Evolutionary conservation across 2,113 vertebrate species (phyloP).

Genomic region (Elephantulus edwardii): DNA sequence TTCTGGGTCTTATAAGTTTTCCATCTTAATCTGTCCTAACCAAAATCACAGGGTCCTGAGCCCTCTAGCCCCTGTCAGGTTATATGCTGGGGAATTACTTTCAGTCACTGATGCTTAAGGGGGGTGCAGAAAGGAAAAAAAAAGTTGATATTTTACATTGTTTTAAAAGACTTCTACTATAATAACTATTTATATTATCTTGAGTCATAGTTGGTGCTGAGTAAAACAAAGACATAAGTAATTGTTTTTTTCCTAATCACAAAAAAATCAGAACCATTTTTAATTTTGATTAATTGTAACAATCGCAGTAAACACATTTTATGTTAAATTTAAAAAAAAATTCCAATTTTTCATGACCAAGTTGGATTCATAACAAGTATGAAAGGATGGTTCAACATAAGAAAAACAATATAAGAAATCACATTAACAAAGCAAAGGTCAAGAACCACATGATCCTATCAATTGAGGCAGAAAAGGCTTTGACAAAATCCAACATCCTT

Average conservation of each 20-base stretch:
- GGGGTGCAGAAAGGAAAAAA: background rate
- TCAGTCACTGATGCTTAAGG: background rate
- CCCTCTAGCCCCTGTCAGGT: background rate
- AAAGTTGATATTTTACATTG: background rate
- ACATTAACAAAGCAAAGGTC: too few relatives aligned
- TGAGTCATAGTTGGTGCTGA: background rate
- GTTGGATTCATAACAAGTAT: too few relatives aligned
- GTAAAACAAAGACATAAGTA: background rate
- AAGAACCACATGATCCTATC: too few relatives aligned
- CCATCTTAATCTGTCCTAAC: background rate
- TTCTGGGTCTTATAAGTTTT: background rate
- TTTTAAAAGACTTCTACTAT: constrained; percentile 33
- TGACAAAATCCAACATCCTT: too few relatives aligned
- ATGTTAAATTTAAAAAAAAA: constrained; percentile 60
- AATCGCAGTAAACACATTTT: background rate
- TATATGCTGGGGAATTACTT: background rate
- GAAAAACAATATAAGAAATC: too few relatives aligned
- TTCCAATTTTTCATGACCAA: constrained; percentile 41
- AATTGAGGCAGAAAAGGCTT: too few relatives aligned
- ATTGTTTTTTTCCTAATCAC: background rate
- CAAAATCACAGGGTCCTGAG: background rate
- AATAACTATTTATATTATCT: constrained; percentile 5
- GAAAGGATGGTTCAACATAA: too few relatives aligned
- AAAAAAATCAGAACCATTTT: background rate
- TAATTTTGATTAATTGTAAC: constrained; percentile 29